Percentiles rank a stretch among this genome's conserved stretches.
phyloP scores from a whole-genome alignment of 2,797 vertebrate genomes.

The Molossus molossus region DNA sequence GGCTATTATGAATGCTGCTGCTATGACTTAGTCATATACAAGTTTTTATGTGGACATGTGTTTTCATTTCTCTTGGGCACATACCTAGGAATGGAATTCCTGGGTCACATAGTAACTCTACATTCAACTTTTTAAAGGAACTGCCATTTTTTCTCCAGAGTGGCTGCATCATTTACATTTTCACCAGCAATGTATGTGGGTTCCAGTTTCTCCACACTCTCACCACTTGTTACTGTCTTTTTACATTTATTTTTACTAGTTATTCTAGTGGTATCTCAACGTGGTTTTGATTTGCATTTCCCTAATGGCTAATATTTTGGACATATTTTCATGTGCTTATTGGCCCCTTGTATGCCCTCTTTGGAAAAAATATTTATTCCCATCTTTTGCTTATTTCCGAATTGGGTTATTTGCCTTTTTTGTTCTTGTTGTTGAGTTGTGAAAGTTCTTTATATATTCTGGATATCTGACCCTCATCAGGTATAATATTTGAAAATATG shows the following conservation, averaged over 20 bases:
- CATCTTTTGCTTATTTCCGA: slow-evolving; percentile 28
- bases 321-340: neutral
- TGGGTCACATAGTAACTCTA: neutral
- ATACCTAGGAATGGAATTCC: neutral
- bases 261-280: neutral
- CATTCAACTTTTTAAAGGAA: neutral
- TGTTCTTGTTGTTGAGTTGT: neutral
- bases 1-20: neutral
- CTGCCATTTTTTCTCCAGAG: neutral
- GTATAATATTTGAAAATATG: neutral
- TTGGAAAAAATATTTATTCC: neutral
- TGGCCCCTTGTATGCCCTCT: neutral
- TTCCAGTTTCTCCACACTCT: neutral
- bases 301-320: neutral
- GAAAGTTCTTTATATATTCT: neutral
- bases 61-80: neutral
- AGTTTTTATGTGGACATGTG: neutral
- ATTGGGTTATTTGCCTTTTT: neutral
- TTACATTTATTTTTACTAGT: neutral
- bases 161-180: neutral
- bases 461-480: neutral
- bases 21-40: neutral
- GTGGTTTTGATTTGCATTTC: neutral
- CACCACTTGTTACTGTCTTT: neutral
- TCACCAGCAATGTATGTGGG: neutral